Percentiles rank a stretch among this genome's conserved stretches.
These are phyloP conservation scores for Sinonovacula constricta DNA, from an alignment of 1,140 invertebrate genomes.

Conservation along the genomic window DNA sequence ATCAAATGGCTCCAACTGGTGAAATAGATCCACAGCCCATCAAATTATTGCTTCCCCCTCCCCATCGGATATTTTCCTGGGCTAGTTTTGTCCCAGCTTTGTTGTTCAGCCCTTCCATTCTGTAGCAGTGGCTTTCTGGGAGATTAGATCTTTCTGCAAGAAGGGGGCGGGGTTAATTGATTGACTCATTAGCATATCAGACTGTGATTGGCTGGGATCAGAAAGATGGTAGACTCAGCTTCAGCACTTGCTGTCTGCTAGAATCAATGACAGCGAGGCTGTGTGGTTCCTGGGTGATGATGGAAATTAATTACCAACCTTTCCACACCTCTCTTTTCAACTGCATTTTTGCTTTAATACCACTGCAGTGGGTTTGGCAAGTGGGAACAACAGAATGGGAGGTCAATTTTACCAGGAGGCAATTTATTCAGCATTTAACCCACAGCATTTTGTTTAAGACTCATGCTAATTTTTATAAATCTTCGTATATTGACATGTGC, in stretches of 20 bases:
- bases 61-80: neutral
- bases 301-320: neutral
- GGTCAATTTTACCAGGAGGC: no score
- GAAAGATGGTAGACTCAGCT: no score
- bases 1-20: no score
- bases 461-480: no score
- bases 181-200: neutral
- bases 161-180: neutral
- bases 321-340: neutral
- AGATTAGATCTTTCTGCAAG: neutral
- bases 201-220: neutral
- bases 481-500: no score
- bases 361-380: no score
- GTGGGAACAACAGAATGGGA: no score
- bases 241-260: no score
- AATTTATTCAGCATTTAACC: no score
- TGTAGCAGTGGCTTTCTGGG: neutral
- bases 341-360: neutral
- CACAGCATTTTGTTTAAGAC: no score
- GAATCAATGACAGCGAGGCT: no score
- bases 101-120: neutral
- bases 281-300: neutral
- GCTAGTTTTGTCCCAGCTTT: neutral
- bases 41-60: neutral
- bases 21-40: neutral